Percentiles rank a stretch among this genome's conserved stretches.
phyloP scores from a whole-genome alignment of 2,797 vertebrate genomes.

The Dromococcyx pavoninus region DNA sequence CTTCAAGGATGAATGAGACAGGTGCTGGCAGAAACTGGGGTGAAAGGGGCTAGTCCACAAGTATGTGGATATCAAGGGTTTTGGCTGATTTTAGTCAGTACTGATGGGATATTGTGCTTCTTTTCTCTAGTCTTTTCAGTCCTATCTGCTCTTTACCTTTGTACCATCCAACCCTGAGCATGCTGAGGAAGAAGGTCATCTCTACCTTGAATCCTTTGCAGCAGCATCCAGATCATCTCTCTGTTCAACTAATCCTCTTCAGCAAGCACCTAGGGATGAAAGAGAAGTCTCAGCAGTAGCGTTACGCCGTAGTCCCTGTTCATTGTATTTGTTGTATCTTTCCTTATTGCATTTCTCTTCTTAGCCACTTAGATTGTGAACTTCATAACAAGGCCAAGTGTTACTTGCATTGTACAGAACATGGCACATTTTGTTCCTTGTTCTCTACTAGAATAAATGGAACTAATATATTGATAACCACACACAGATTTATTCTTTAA shows the following conservation, averaged over 20 bases:
- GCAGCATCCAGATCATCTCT: background rate
- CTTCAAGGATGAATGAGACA: background rate
- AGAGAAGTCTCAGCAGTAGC: background rate
- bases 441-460: background rate
- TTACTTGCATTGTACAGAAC: background rate
- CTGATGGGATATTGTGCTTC: background rate
- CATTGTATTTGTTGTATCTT: background rate
- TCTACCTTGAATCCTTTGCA: background rate
- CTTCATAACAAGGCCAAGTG: background rate
- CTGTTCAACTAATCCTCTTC: background rate
- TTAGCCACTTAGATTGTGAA: background rate
- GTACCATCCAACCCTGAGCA: background rate
- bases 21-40: background rate
- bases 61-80: background rate
- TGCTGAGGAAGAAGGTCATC: background rate
- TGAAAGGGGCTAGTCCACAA: background rate
- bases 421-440: background rate
- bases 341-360: background rate
- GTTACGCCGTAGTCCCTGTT: background rate
- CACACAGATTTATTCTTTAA: background rate
- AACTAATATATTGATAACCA: background rate
- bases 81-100: background rate
- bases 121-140: background rate
- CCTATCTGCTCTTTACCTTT: background rate
- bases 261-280: background rate